These are phyloP conservation scores for Paedocypris sp. DNA, from an alignment of 2,113 vertebrate genomes.

Conservation along the genomic window DNA sequence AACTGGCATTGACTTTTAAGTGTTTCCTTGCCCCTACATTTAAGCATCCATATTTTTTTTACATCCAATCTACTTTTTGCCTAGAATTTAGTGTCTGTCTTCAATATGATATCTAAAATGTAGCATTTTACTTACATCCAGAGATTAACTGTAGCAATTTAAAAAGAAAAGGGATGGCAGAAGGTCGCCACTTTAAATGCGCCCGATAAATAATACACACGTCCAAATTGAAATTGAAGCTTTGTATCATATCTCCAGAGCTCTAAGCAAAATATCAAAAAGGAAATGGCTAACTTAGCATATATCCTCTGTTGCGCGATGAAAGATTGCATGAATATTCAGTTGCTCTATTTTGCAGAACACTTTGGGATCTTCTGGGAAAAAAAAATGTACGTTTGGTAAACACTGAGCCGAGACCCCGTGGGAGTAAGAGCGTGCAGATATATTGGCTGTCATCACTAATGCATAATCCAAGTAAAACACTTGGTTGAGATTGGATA, in stretches of 20 bases:
- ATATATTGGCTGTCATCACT: background rate
- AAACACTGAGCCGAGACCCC: background rate
- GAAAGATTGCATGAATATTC: slow-evolving; percentile 8
- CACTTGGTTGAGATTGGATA: too few relatives aligned
- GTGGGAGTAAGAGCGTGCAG: background rate
- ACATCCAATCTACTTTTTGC: background rate
- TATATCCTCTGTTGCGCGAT: background rate
- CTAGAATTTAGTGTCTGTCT: too few relatives aligned
- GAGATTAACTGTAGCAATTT: too few relatives aligned
- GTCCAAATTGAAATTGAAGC: background rate
- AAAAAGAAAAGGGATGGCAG: too few relatives aligned
- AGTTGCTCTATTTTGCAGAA: background rate
- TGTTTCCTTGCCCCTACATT: too few relatives aligned
- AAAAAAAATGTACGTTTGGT: background rate
- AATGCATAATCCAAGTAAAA: background rate
- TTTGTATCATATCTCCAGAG: background rate
- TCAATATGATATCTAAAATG: too few relatives aligned
- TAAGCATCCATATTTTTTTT: background rate
- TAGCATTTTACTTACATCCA: too few relatives aligned
- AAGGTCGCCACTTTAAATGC: too few relatives aligned
- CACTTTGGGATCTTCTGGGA: background rate
- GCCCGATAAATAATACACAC: background rate
- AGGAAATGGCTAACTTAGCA: slow-evolving; percentile 4
- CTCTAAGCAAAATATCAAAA: background rate
- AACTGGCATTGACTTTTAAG: background rate